Evolutionary conservation across 64 coral and sea anemone species (phyloP), one percentile per base, ranked within the genome.

Genomic region (Actinia equina): DNA sequence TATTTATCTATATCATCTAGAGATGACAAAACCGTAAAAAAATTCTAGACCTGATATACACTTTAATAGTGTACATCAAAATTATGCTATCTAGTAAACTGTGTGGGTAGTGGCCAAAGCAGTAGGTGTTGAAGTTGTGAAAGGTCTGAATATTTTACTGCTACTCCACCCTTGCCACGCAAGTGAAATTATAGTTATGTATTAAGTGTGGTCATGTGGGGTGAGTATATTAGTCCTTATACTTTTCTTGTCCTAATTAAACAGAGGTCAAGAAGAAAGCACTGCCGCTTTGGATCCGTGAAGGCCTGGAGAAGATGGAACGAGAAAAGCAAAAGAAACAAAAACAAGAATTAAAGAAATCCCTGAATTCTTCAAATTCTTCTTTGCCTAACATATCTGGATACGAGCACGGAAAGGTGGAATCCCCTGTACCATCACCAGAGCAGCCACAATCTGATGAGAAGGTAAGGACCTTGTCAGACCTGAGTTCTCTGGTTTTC

Each of bases 241-340:
- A 44, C 57, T 30, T 77, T 71, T 7, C 16, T n/a, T 23, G 43
- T 86, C 18, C 81, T 80, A 43, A 49, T 8, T 49, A 49, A 49
- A 19, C 67, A 96, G 94, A 96, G 79, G 93, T 95, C 11, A 99
- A 99, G 86, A 94, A 94, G 60, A 99, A 99, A 86, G 90, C 90
- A 84, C 82, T 99, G n/a, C 97, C 97, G 0, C 86, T 95, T 45
- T 99, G 97, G 97, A 99, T 99, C 54, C 94, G 97, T 15, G 97
- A 99, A 86, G 97, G 93, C 60, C 85, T 99, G 30, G 97, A 99
- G 79, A 99, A 99, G 56, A 84, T 94, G 87, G 97, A 99, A 77
- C 94, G 92, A 55, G 77, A 95, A 52, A 99, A 99, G 54, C 93
- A 91, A 60, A 99, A 99, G 71, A 93, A 98, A 25, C 85, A 91